Percentiles rank a stretch among this genome's conserved stretches.
These are phyloP conservation scores for Noturus placidus DNA, from an alignment of 2,113 vertebrate genomes.

Conservation along the genomic window DNA sequence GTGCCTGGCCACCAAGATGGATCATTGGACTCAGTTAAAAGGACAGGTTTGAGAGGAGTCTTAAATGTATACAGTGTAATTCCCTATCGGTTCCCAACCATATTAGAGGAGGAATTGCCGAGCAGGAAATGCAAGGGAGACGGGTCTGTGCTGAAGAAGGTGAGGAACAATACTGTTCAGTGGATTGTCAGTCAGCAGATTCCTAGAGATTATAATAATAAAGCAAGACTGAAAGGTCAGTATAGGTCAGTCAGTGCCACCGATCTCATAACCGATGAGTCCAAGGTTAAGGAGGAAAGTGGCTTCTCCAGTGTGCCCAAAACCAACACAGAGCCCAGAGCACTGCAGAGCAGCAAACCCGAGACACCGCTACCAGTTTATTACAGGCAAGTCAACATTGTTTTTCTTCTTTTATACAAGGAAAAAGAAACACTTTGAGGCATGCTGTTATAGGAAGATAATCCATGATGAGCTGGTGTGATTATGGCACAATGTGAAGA, in stretches of 20 bases:
- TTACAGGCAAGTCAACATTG: slow-evolving; percentile 62
- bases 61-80: slow-evolving; percentile 14
- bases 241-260: slow-evolving; percentile 61
- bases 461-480: background rate
- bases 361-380: slow-evolving; percentile 65
- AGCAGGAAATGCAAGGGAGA: slow-evolving; percentile 54
- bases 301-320: slow-evolving; percentile 49
- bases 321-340: background rate
- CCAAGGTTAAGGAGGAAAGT: slow-evolving; percentile 59
- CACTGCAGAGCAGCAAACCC: slow-evolving; percentile 43
- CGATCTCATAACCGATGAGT: slow-evolving; percentile 62
- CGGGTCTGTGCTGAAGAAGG: slow-evolving; percentile 57
- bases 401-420: background rate
- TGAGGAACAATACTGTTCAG: slow-evolving; percentile 64
- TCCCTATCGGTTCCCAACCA: slow-evolving; percentile 3
- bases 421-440: background rate
- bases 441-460: background rate
- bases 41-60: background rate
- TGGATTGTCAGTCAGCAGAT: slow-evolving; percentile 65
- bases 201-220: slow-evolving; percentile 33
- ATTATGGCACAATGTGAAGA: background rate
- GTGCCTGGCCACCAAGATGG: background rate
- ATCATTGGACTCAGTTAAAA: background rate
- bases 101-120: slow-evolving; percentile 38
- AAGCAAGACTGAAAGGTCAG: slow-evolving; percentile 56